Conservation (phyloP, 2,113 vertebrate genomes). For the Menidia beryllina region DNA sequence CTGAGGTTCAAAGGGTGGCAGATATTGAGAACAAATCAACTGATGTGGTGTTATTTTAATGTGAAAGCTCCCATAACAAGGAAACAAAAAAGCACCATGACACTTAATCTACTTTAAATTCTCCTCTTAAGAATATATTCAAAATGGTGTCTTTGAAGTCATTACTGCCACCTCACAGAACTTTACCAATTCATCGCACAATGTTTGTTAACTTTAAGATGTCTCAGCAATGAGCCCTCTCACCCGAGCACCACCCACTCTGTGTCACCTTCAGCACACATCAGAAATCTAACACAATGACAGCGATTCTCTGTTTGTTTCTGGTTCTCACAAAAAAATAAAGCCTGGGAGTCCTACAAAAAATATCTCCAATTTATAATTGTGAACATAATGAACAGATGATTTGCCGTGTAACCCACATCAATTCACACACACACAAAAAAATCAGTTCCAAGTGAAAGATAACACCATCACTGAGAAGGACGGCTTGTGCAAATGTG, state of each 20-base stretch:
- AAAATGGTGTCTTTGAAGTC: slow-evolving; percentile 8
- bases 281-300: slow-evolving; percentile 28
- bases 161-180: slow-evolving; percentile 20
- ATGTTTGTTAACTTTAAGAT: slow-evolving; percentile 44
- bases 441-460: neutral
- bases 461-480: slow-evolving; percentile 21
- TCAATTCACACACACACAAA: slow-evolving; percentile 26
- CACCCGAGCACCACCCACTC: slow-evolving; percentile 26
- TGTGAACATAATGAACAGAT: slow-evolving; percentile 24
- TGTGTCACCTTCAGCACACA: slow-evolving; percentile 43
- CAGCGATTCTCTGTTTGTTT: slow-evolving; percentile 21
- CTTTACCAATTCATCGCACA: slow-evolving; percentile 31
- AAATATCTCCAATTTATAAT: slow-evolving; percentile 24
- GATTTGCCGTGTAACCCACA: slow-evolving; percentile 3
- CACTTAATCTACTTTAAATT: neutral
- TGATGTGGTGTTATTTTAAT: slow-evolving; percentile 41
- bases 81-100: slow-evolving; percentile 24
- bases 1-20: slow-evolving; percentile 36
- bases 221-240: slow-evolving; percentile 33
- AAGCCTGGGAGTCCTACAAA: neutral
- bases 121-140: neutral
- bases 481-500: slow-evolving; percentile 19
- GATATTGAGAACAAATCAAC: slow-evolving; percentile 46
- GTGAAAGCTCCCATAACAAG: slow-evolving; percentile 31
- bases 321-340: slow-evolving; percentile 12